Evolutionary conservation across 2,888 invertebrate genomes (phyloP), one percentile per base, ranked within the genome.

Genomic region (Cactoblastis cactorum): DNA sequence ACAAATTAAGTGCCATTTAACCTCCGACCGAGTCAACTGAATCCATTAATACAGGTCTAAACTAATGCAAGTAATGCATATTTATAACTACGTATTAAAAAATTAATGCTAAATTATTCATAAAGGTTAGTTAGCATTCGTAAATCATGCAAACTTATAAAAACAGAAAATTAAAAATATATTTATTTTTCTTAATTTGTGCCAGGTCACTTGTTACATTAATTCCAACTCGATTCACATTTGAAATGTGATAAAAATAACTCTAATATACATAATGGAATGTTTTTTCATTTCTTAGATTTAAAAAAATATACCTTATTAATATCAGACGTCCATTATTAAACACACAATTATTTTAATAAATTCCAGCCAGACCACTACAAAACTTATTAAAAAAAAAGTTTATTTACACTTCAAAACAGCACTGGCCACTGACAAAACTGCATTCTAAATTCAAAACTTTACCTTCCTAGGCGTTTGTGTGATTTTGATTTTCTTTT

Each of bases 401-500:
- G 5, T 15, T 14, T 2, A 28, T n/a, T n/a, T n/a, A n/a, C n/a
- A n/a, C n/a, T n/a, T 3, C 14, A 35, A 35, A 14, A 14, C 17
- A 28, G 9, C 22, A 41, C 39, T 41, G 39, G 43, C 43, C 43
- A 43, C 28, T 5, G 19, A 38, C n/a, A n/a, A 28, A 28, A 28
- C 28, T 28, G n/a, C n/a, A 1, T 15, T 24, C 0, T 8, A 14
- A 33, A 33, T 8, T 18, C 24, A 22, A 19, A 43, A 22, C 24
- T 43, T 45, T 69, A 76, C 76, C 71, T 72, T 62, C 61, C 71
- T 69, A 2, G 67, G 64, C 9, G 53, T 53, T 51, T 58, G 57
- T 2, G 67, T 70, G 28, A 76, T 71, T 48, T 67, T 64, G 28
- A 75, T 61, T 65, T 75, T 76, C 55, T 67, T 73, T 54, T 69